Evolutionary conservation across 1,140 invertebrate species (phyloP).

Genomic region (Helicoverpa zea): DNA sequence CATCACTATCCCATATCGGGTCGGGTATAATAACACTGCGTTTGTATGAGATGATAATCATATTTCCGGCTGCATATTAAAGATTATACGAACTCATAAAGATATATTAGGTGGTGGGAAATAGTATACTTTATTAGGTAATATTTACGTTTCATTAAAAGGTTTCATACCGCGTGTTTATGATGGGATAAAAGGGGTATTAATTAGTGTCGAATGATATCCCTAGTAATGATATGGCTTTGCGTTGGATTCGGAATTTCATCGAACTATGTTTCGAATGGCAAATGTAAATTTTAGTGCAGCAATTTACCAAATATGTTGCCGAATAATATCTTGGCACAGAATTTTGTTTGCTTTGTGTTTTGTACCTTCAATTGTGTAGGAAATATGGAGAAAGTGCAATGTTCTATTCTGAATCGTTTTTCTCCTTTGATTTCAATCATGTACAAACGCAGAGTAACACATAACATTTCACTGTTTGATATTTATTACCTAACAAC

Average conservation of each 20-base stretch:
- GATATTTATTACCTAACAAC: no score
- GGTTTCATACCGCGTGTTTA: conserved; percentile 59
- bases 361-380: no score
- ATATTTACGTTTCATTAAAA: conserved; percentile 75
- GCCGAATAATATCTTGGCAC: no score
- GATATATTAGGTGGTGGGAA: conserved; percentile 69
- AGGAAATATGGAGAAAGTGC: no score
- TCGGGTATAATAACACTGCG: conserved; percentile 66
- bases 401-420: no score
- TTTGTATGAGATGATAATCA: conserved; percentile 73
- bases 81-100: conserved; percentile 76
- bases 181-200: conserved; percentile 55
- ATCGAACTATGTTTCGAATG: conserved; percentile 9
- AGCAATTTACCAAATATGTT: background rate
- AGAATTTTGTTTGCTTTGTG: no score
- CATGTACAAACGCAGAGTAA: no score
- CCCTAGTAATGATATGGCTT: conserved; percentile 35
- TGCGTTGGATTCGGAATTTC: background rate
- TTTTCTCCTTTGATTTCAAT: no score
- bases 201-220: conserved; percentile 45
- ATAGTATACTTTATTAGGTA: conserved; percentile 71
- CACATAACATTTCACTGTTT: no score
- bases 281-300: background rate
- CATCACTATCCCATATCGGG: conserved; percentile 43
- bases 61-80: conserved; percentile 73